Conservation (phyloP, 2,797 vertebrate species). For the Leontopithecus rosalia region DNA sequence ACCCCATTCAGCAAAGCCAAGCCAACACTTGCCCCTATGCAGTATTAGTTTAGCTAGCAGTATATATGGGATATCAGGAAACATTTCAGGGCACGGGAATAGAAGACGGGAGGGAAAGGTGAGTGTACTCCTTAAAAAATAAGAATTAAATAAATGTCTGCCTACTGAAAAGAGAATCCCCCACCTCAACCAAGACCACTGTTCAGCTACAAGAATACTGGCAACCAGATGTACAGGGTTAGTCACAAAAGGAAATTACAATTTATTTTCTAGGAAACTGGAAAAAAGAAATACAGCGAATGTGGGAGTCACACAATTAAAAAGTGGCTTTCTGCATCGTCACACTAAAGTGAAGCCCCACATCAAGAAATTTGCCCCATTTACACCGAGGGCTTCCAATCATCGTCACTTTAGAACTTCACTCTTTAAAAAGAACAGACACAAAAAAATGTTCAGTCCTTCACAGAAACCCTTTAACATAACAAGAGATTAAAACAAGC, state of each 20-base stretch:
- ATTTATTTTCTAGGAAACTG: neutral
- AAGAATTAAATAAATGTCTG: neutral
- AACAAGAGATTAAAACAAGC: neutral
- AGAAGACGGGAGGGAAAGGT: neutral
- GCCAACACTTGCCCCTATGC: neutral
- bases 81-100: neutral
- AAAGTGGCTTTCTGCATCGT: neutral
- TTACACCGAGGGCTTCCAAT: neutral
- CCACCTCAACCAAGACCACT: neutral
- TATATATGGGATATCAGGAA: neutral
- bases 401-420: neutral
- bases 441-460: neutral
- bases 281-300: neutral
- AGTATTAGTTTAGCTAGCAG: neutral
- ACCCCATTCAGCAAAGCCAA: neutral
- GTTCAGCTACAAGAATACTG: neutral
- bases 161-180: neutral
- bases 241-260: neutral
- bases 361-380: neutral
- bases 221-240: neutral
- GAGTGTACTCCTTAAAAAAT: neutral
- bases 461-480: neutral
- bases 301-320: neutral
- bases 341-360: neutral
- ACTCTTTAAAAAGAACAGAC: neutral